These are phyloP conservation scores for Cheirogaleus major DNA, from an alignment of 2,797 vertebrate species.

Conservation along the genomic window DNA sequence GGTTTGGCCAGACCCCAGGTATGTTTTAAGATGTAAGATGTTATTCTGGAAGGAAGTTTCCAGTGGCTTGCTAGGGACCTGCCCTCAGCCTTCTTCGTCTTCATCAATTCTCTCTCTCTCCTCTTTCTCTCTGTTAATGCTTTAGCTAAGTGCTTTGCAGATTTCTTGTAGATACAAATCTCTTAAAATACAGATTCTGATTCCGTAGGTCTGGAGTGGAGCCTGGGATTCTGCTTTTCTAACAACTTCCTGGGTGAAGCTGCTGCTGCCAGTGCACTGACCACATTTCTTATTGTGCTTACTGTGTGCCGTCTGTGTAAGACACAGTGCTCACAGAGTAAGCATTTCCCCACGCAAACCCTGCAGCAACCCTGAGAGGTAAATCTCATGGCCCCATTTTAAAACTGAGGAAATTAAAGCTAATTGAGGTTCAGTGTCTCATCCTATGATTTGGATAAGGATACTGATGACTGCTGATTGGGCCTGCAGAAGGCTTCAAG, in stretches of 20 bases:
- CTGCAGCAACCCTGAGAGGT: not conserved
- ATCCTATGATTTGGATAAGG: not conserved
- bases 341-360: not conserved
- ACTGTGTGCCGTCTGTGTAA: not conserved
- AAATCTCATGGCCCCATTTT: not conserved
- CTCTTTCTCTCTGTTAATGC: not conserved
- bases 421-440: not conserved
- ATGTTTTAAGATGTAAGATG: not conserved
- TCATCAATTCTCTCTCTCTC: too few species aligned
- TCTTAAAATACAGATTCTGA: not conserved
- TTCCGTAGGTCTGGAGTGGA: not conserved
- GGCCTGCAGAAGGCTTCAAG: not conserved
- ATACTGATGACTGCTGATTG: not conserved
- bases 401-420: not conserved
- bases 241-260: not conserved
- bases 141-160: not conserved
- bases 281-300: not conserved
- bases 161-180: not conserved
- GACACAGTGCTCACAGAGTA: not conserved
- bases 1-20: not conserved
- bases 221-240: not conserved
- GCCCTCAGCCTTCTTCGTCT: not conserved
- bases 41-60: not conserved
- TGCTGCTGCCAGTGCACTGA: not conserved
- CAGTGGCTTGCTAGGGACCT: not conserved